phyloP scores from a whole-genome alignment of 2,888 invertebrate species.

The Pristionchus japonicus region DNA sequence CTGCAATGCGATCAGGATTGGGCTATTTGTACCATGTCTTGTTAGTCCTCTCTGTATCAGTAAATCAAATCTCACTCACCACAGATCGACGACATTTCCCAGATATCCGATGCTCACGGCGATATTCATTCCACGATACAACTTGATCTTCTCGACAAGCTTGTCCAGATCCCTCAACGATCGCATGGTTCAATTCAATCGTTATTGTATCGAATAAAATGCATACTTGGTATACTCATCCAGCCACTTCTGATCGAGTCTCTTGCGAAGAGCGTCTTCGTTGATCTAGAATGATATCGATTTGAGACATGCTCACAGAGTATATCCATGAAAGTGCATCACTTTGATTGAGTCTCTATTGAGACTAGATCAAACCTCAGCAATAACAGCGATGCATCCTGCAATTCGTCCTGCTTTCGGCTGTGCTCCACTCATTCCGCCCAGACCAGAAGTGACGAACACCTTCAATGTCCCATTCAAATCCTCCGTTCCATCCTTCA shows the following conservation, averaged over 20 bases:
- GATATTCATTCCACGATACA: slow-evolving; percentile 68
- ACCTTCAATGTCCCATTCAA: slow-evolving; percentile 49
- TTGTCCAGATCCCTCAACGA: slow-evolving; percentile 54
- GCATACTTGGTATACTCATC: slow-evolving; percentile 76
- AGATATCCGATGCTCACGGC: slow-evolving; percentile 80
- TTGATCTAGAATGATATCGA: slow-evolving; percentile 75
- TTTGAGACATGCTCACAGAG: neutral
- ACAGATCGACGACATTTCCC: slow-evolving; percentile 80
- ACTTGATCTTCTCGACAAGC: slow-evolving; percentile 4
- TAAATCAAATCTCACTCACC: slow-evolving; percentile 75
- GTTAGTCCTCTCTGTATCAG: neutral
- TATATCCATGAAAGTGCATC: no score
- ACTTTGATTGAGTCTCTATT: no score
- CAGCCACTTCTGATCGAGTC: slow-evolving; percentile 81
- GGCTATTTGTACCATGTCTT: neutral
- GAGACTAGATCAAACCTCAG: slow-evolving; percentile 77
- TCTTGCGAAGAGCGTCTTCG: slow-evolving; percentile 78
- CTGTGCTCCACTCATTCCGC: slow-evolving; percentile 79
- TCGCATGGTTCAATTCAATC: neutral
- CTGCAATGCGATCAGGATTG: slow-evolving; percentile 74
- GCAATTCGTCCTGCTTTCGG: slow-evolving; percentile 81
- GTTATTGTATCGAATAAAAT: neutral
- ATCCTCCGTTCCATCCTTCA: slow-evolving; percentile 66
- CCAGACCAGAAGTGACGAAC: slow-evolving; percentile 80
- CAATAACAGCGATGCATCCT: slow-evolving; percentile 81